Evolutionary conservation across 2,797 vertebrate species (phyloP), one percentile per base, ranked within the genome.

Genomic region (Capromys pilorides): DNA sequence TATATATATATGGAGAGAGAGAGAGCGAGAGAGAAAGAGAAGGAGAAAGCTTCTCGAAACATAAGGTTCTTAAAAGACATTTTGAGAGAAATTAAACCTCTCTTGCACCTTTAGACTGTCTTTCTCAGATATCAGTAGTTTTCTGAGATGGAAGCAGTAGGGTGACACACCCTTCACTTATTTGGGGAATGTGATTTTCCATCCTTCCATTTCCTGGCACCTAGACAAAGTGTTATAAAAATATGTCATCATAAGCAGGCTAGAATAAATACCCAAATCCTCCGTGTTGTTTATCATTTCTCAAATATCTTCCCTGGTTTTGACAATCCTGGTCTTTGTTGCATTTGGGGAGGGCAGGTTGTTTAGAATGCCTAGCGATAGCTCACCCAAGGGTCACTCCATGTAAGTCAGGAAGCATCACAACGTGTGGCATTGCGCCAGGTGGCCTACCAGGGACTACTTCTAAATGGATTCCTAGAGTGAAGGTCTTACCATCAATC

Each of bases 151-250:
- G 97, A 97, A 96, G 96, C 97, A 93, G 97, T 97, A 95, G 97
- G 97, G 97, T 98, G 98, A 98, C 98, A 98, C 98, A 97, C 98
- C 98, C 98, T 98, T 98, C 98, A 98, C 98, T 98, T 98, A 98
- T 98, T 98, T 98, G 98, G 97, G 96, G 98, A 98, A 98, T 98
- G 98, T 97, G 98, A 98, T 98, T 97, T 98, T 98, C 98, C 98
- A 98, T 86, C 95, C 93, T 96, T 95, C 95, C 91, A 97, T 97
- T 97, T 97, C 96, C 97, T 97, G 97, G 96, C 97, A 97, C 45
- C 83, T 88, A 41, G 95, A 97, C 97, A 97, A 97, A 97, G 96
- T 97, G 96, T 95, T 97, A 97, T 95, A 97, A 97, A 97, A 97
- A 97, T 97, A 97, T 97, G 96, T 97, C 97, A 97, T 97, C 95